Evolutionary conservation across 37 sponge, comb jelly and placozoan genomes (phyloP), one percentile per base, ranked within the genome.

Genomic region (Aplysina aerophoba): DNA sequence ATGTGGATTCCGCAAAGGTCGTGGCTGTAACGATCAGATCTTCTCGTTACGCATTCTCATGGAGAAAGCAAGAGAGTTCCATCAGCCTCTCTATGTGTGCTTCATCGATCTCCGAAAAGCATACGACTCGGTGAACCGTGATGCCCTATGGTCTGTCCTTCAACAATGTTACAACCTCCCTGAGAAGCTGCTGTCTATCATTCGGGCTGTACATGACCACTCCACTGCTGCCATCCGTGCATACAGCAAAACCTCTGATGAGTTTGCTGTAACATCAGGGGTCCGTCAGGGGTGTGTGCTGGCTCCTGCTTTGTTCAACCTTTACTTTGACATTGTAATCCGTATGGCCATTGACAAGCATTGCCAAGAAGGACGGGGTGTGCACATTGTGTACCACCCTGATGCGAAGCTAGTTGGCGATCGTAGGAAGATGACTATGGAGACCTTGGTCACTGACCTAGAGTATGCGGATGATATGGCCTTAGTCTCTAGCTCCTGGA

Each of bases 21-120:
- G 72, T 30, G 58, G 62, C 39, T 82, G 83, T 61, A 36, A 33
- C 21, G 83, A 82, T 58, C 83, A 82, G 83, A 82, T 82, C 35
- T 82, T 56, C 67, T 40, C 66, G 40, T 22, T 82, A 37, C 28
- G 83, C 37, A 21, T 38, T 11, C 74, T 73, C 38, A 73, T 33
- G 38, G 74, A 73, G 74, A 73, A 73, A 30, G 74, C 41, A 37
- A 38, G 38, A 41, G 74, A 73, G 74, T 38, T 38, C 13, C 38
- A 73, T 37, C 38, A 73, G 39, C 74, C 38, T 33, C 38, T 73
- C 40, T 33, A 38, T 21, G 37, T 73, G 41, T 33, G 40, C 38
- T 73, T 33, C 74, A 73, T 73, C 13, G 74, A 73, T 31, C 74
- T 73, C 17, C 40, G 20, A 19, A 73, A 73, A 41, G 74, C 74